These are phyloP conservation scores for Pygocentrus nattereri DNA, from an alignment of 2,797 vertebrate genomes.

Conservation along the genomic window DNA sequence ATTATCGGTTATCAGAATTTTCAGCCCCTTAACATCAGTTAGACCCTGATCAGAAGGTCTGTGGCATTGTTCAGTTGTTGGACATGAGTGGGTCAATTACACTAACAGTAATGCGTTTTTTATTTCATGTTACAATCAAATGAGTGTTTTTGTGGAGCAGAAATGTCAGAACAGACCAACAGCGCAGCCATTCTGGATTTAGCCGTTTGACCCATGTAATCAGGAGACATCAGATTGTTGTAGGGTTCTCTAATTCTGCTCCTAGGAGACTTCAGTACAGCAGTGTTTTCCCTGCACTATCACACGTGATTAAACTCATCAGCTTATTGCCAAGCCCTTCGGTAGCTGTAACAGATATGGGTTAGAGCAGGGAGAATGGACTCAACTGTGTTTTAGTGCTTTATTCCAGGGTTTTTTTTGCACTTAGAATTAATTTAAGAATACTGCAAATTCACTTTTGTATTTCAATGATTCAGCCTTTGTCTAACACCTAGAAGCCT, in stretches of 20 bases:
- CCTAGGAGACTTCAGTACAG: not conserved
- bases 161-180: not conserved
- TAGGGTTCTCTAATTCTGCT: not conserved
- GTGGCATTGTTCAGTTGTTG: too few relatives aligned
- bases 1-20: too few relatives aligned
- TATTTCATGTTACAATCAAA: too few relatives aligned
- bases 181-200: not conserved
- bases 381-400: not conserved
- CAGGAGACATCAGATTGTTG: not conserved
- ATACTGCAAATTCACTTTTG: too few relatives aligned
- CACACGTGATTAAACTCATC: slow-evolving; percentile 15
- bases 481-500: too few relatives aligned
- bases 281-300: not conserved
- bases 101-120: too few relatives aligned
- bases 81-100: too few relatives aligned
- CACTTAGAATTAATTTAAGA: not conserved
- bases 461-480: too few relatives aligned
- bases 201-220: slow-evolving; percentile 8
- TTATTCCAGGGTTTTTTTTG: not conserved
- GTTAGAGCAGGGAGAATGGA: not conserved
- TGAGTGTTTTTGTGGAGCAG: too few relatives aligned
- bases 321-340: not conserved
- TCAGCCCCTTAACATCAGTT: too few relatives aligned
- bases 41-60: too few relatives aligned
- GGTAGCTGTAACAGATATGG: slow-evolving; percentile 4